Evolutionary conservation across 1,140 invertebrate species (phyloP).

Genomic region (Physella acuta): DNA sequence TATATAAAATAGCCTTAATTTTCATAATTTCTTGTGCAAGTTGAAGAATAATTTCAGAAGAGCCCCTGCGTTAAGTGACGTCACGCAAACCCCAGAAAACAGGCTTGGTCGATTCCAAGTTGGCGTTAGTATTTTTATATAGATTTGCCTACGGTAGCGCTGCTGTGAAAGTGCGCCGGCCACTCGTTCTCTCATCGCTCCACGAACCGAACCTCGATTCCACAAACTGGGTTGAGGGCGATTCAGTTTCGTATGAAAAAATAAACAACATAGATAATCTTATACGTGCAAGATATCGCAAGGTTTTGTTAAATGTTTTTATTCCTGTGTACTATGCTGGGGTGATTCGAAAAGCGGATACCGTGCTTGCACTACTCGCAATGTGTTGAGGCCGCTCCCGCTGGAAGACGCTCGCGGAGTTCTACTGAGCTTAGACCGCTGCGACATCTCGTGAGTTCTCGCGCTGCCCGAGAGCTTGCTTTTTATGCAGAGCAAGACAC

Average conservation of each 20-base stretch:
- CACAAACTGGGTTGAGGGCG: neutral
- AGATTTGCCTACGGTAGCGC: neutral
- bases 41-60: conserved; percentile 29
- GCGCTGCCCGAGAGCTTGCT: conserved; percentile 28
- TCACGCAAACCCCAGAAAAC: conserved; percentile 23
- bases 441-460: conserved; percentile 31
- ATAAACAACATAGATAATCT: neutral
- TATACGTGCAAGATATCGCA: neutral
- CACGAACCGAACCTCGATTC: neutral
- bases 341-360: neutral
- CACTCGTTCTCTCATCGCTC: neutral
- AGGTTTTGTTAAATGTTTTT: neutral
- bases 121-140: neutral
- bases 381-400: conserved; percentile 2
- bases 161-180: too few species aligned
- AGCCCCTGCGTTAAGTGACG: conserved; percentile 35
- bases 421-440: conserved; percentile 26
- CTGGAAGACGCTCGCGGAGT: conserved; percentile 30
- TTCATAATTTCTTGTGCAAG: conserved; percentile 40
- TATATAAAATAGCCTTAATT: conserved; percentile 40
- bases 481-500: conserved; percentile 32
- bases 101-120: conserved; percentile 10
- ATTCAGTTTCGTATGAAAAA: neutral
- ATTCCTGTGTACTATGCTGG: neutral
- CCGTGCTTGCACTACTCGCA: neutral